Evolutionary conservation across 2,888 invertebrate genomes (phyloP).

Genomic region (Orthosia gracilis): DNA sequence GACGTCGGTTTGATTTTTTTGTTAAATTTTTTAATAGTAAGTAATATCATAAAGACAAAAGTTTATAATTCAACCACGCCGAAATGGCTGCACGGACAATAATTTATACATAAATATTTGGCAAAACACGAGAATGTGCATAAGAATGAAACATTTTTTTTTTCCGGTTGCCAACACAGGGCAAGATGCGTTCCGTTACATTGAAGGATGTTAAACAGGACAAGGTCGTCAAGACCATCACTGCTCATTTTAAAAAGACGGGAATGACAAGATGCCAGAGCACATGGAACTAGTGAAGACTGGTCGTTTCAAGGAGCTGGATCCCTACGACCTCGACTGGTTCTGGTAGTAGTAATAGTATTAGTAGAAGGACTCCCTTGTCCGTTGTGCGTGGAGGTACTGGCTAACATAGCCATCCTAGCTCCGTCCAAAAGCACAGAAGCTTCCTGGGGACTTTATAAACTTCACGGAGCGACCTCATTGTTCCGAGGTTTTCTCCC

Average conservation of each 20-base stretch:
- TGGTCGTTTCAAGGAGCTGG: constrained; percentile 98
- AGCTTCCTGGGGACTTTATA: too few relatives aligned
- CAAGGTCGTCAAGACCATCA: constrained; percentile 98
- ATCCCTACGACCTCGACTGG: constrained; percentile 98
- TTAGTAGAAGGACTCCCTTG: too few relatives aligned
- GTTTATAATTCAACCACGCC: constrained; percentile 16
- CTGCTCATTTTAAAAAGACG: constrained; percentile 99
- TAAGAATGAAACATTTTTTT: constrained; percentile 72
- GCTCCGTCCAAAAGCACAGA: too few relatives aligned
- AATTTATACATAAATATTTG: not conserved
- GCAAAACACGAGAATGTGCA: not conserved
- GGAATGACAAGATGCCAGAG: constrained; percentile 99
- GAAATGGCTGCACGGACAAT: not conserved
- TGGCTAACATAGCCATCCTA: too few relatives aligned
- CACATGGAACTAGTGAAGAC: constrained; percentile 99
- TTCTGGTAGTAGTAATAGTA: too few relatives aligned
- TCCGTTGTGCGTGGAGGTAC: too few relatives aligned
- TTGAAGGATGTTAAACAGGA: constrained; percentile 99
- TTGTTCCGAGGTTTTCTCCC: too few relatives aligned
- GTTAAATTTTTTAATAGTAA: too few relatives aligned
- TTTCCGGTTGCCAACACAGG: constrained; percentile 88
- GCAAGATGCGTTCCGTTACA: constrained; percentile 97
- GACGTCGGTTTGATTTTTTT: too few relatives aligned
- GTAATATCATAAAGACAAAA: constrained; percentile 9
- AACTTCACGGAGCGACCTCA: too few relatives aligned